These are phyloP conservation scores for Caenorhabditis latens DNA, from an alignment of 1,140 invertebrate genomes.

Conservation along the genomic window DNA sequence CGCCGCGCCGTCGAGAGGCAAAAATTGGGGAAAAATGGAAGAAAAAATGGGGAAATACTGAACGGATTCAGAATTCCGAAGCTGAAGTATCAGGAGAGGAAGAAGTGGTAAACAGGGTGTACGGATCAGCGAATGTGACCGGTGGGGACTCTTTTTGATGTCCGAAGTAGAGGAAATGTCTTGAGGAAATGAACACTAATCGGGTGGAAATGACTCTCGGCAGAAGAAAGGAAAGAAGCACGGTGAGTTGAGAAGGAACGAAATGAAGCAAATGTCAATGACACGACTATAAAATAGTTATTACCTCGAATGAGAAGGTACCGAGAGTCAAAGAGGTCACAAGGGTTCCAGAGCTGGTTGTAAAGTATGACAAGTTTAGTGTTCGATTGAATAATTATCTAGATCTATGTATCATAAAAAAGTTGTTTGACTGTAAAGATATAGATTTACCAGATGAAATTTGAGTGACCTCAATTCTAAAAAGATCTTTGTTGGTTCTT, in stretches of 20 bases:
- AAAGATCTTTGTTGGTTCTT: background rate
- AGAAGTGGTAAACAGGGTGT: slow-evolving; percentile 44
- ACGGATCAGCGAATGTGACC: slow-evolving; percentile 29
- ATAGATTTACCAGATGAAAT: background rate
- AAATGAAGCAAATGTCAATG: slow-evolving; percentile 28
- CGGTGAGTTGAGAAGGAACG: background rate
- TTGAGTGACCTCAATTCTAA: background rate
- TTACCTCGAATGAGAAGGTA: slow-evolving; percentile 17
- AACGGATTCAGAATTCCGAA: slow-evolving; percentile 20
- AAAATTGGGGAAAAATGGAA: slow-evolving; percentile 20
- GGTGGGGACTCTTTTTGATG: slow-evolving; percentile 23
- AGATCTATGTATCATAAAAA: slow-evolving; percentile 15
- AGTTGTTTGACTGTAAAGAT: slow-evolving; percentile 22
- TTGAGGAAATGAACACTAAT: slow-evolving; percentile 48
- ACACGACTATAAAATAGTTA: slow-evolving; percentile 51
- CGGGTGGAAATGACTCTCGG: slow-evolving; percentile 51
- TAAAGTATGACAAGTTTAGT: slow-evolving; percentile 51
- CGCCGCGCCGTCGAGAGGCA: slow-evolving; percentile 48
- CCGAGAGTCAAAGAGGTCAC: background rate
- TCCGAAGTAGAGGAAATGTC: background rate
- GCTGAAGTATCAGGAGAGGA: no score
- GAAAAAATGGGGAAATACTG: background rate
- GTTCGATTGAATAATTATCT: background rate
- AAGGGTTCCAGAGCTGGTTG: background rate
- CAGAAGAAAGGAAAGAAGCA: background rate